These are phyloP conservation scores for Onthophagus sagittarius DNA, from an alignment of 2,888 invertebrate genomes.

Conservation along the genomic window DNA sequence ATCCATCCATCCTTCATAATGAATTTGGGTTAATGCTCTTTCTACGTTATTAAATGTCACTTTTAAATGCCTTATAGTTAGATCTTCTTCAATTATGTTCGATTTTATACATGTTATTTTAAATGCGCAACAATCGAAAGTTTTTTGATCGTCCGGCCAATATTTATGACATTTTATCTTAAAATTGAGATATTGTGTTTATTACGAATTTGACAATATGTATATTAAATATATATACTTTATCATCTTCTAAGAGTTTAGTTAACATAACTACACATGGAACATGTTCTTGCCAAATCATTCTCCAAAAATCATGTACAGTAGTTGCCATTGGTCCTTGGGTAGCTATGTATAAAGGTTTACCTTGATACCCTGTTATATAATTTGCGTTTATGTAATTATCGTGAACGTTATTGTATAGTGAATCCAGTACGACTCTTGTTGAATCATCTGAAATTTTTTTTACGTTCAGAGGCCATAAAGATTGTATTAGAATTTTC, in stretches of 20 bases:
- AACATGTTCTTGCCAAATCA: not conserved
- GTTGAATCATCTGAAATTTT: constrained; percentile 49
- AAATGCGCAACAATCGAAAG: not conserved
- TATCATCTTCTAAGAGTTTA: not conserved
- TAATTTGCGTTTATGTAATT: constrained; percentile 49
- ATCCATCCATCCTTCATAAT: not conserved
- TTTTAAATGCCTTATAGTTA: not conserved
- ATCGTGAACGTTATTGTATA: constrained; percentile 54
- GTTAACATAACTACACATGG: not conserved
- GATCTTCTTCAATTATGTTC: not conserved
- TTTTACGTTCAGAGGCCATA: not conserved
- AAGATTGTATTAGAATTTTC: not conserved
- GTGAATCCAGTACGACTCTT: constrained; percentile 46
- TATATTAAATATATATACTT: constrained; percentile 21
- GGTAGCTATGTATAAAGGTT: not conserved
- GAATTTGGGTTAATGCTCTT: not conserved
- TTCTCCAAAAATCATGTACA: not conserved
- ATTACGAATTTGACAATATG: not conserved
- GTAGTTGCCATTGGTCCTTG: not conserved
- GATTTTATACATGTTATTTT: not conserved
- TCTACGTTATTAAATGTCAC: not conserved
- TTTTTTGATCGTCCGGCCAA: not conserved
- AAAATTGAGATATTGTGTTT: not conserved
- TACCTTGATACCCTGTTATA: not conserved
- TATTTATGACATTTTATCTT: constrained; percentile 1